Conservation (phyloP, 2,113 vertebrate genomes). For the Callocephalon fimbriatum region DNA sequence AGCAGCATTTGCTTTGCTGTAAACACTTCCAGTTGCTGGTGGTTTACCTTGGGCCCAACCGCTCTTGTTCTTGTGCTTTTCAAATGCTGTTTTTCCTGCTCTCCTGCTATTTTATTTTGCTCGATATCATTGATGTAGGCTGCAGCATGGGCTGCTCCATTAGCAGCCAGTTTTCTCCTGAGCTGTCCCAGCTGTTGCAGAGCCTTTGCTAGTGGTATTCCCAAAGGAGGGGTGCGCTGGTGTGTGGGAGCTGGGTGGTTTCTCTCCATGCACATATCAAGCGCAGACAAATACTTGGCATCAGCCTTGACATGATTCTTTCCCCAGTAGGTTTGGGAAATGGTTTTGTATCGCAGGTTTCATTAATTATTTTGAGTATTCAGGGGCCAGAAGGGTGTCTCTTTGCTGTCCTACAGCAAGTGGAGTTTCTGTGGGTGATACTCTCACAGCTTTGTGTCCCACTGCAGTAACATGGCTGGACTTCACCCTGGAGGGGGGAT, state of each 20-base stretch:
- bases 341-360: background rate
- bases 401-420: background rate
- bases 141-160: background rate
- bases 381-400: background rate
- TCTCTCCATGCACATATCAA: rapidly evolving
- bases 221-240: background rate
- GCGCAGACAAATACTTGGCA: background rate
- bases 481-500: background rate
- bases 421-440: background rate
- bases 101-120: background rate
- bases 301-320: background rate
- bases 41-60: background rate
- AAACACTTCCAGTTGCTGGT: background rate
- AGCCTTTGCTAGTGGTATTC: background rate
- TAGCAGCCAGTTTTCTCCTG: background rate
- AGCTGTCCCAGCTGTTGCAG: background rate
- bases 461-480: rapidly evolving
- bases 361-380: background rate
- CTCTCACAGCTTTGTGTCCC: background rate
- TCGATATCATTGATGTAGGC: rapidly evolving
- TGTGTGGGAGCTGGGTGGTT: background rate
- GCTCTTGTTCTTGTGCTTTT: background rate
- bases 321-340: background rate
- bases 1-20: background rate
- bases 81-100: background rate